Percentiles rank a stretch among this genome's conserved stretches.
These are phyloP conservation scores for Idaea straminata DNA, from an alignment of 2,888 invertebrate species.

Conservation along the genomic window DNA sequence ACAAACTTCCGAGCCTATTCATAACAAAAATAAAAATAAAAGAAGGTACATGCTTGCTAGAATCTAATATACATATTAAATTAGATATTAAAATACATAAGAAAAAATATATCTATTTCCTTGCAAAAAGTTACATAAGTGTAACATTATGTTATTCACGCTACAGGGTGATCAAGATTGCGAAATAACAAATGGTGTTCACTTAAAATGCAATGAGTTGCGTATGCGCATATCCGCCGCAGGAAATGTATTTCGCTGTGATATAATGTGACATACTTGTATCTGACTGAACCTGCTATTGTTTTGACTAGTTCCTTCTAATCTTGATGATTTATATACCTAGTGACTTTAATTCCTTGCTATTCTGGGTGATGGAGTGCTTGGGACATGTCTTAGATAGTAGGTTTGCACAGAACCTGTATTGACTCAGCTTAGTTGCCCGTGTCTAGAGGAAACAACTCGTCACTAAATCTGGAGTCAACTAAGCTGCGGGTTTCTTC, in stretches of 20 bases:
- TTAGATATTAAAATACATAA: neutral
- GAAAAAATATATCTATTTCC: neutral
- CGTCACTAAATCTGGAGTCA: no score
- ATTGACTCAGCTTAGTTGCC: no score
- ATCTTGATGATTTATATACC: no score
- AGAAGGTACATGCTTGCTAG: no score
- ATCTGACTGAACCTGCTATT: neutral
- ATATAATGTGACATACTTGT: slow-evolving; percentile 7
- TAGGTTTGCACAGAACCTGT: no score
- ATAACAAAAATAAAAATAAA: no score
- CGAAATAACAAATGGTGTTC: slow-evolving; percentile 20
- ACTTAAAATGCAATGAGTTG: slow-evolving; percentile 36
- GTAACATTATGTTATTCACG: slow-evolving; percentile 15
- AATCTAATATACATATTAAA: neutral
- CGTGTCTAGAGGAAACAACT: no score
- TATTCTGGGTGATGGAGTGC: no score
- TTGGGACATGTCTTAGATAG: no score
- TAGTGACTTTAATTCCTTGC: no score
- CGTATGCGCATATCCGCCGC: slow-evolving; percentile 17
- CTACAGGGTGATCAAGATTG: slow-evolving; percentile 20
- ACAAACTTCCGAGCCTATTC: no score
- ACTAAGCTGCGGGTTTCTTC: no score
- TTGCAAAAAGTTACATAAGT: slow-evolving; percentile 14
- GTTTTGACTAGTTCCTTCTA: neutral
- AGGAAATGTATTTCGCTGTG: slow-evolving; percentile 2